Conservation (phyloP, 2,888 invertebrate species). For the Selenia dentaria region DNA sequence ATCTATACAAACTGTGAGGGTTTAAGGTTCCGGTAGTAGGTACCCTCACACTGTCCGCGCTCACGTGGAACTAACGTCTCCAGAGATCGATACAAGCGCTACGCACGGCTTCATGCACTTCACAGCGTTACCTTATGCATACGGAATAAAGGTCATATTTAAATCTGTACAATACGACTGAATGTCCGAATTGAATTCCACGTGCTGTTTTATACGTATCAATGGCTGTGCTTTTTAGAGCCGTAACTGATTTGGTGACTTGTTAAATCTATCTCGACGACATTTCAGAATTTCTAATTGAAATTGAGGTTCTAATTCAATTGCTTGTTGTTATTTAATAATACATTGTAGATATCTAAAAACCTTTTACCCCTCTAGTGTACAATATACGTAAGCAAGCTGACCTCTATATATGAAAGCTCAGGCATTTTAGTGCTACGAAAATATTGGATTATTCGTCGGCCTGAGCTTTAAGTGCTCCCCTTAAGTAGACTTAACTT, state of each 20-base stretch:
- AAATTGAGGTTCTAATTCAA: no score
- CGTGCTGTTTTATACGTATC: no score
- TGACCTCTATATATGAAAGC: slow-evolving; percentile 28
- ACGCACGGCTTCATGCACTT: slow-evolving; percentile 17
- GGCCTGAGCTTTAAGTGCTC: slow-evolving; percentile 22
- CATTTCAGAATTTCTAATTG: no score
- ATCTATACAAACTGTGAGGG: no score
- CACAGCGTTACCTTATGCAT: background rate
- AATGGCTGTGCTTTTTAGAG: no score
- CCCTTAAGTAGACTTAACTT: background rate
- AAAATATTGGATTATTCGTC: slow-evolving; percentile 28
- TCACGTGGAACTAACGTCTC: slow-evolving; percentile 15
- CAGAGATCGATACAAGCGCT: slow-evolving; percentile 20
- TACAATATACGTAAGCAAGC: background rate
- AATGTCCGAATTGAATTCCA: no score
- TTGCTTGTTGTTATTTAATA: no score
- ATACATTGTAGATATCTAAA: no score
- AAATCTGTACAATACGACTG: background rate
- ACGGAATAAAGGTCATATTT: slow-evolving; percentile 7
- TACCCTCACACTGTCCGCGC: slow-evolving; percentile 7
- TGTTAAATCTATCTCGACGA: no score
- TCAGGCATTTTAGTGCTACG: slow-evolving; percentile 12
- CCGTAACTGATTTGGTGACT: no score
- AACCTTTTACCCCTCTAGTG: no score
- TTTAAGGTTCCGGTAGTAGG: no score